A percentile compares a stretch with the other conserved stretches of the same genome.
Conservation (phyloP, 2,888 invertebrate genomes). For the Idaea biselata region DNA sequence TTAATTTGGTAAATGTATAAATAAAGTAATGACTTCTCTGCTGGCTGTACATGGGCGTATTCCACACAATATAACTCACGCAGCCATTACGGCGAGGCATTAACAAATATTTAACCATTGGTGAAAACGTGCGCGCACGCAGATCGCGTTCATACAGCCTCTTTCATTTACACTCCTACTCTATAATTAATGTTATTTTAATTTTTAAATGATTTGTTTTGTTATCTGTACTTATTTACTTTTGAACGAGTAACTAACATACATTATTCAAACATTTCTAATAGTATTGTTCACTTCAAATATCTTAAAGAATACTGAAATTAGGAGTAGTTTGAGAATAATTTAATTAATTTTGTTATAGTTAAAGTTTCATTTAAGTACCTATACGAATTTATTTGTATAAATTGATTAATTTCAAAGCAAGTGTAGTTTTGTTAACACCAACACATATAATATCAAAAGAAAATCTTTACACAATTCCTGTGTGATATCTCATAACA, state of each 20-base stretch:
- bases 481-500: slow-evolving; percentile 8
- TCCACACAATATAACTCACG: slow-evolving; percentile 41
- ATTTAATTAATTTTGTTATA: too few species aligned
- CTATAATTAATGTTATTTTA: slow-evolving; percentile 8
- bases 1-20: too few species aligned
- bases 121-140: slow-evolving; percentile 42
- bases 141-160: slow-evolving; percentile 22
- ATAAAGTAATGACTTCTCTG: slow-evolving; percentile 16
- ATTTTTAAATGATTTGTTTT: slow-evolving; percentile 19
- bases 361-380: too few species aligned
- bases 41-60: slow-evolving; percentile 49
- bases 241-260: too few species aligned
- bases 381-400: too few species aligned
- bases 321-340: too few species aligned
- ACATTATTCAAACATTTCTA: too few species aligned
- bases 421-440: not conserved
- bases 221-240: not conserved
- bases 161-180: slow-evolving; percentile 21
- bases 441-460: not conserved
- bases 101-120: slow-evolving; percentile 71
- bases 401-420: too few species aligned
- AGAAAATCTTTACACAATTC: not conserved
- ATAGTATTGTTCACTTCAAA: too few species aligned
- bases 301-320: too few species aligned
- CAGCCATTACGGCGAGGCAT: slow-evolving; percentile 49